Conservation (phyloP, 1,140 invertebrate genomes). For the Zaprionus kolodkinae region DNA sequence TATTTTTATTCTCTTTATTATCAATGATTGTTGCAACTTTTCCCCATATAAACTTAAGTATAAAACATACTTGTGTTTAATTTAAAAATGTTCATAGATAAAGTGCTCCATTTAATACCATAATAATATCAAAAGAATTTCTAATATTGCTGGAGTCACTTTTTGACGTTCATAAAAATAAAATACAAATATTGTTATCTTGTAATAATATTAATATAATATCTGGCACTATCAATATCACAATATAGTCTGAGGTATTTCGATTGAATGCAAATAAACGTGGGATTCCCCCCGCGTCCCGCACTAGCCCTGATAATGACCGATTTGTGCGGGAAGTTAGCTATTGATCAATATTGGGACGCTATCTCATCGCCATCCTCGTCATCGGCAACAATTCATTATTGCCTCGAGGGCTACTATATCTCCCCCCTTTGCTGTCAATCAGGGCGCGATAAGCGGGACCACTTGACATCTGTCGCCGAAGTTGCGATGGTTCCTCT, state of each 20-base stretch:
- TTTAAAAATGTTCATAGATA: no score
- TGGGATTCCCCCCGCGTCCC: slow-evolving; percentile 16
- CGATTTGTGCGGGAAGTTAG: slow-evolving; percentile 6
- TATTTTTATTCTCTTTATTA: no score
- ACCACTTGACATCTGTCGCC: slow-evolving; percentile 18
- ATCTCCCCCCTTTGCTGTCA: slow-evolving; percentile 19
- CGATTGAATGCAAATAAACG: slow-evolving; percentile 12
- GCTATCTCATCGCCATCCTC: slow-evolving; percentile 12
- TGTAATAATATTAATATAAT: no score
- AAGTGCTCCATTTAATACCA: no score
- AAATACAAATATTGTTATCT: no score
- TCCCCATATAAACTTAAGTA: no score
- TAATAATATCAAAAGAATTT: no score
- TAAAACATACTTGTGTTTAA: no score
- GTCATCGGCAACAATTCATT: slow-evolving; percentile 26
- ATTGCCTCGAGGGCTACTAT: slow-evolving; percentile 22
- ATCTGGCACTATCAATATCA: no score
- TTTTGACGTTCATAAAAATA: no score
- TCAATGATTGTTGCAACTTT: no score
- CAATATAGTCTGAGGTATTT: neutral
- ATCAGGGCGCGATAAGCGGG: slow-evolving; percentile 27
- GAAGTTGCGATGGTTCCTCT: neutral
- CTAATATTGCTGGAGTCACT: no score
- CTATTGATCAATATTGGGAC: slow-evolving; percentile 12
- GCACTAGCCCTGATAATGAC: slow-evolving; percentile 21